Conservation (phyloP, 2,888 invertebrate species). For the Zele albiditarsus region DNA sequence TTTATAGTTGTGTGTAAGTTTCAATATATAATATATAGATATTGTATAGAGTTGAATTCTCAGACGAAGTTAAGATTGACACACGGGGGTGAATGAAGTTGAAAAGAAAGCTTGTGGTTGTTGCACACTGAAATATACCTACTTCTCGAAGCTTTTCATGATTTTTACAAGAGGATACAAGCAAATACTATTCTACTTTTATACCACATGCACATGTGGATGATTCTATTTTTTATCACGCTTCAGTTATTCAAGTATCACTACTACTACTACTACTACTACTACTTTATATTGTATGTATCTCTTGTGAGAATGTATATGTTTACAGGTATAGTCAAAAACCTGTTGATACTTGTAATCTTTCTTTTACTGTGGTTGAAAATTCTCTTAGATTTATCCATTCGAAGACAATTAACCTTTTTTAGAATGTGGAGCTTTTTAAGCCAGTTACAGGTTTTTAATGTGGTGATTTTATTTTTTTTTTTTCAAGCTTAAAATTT, state of each 20-base stretch:
- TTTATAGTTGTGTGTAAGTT: background rate
- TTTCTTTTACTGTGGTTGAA: too few species aligned
- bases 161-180: conserved; percentile 12
- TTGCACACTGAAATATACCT: background rate
- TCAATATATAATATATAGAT: too few species aligned
- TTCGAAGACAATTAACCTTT: too few species aligned
- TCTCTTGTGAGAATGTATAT: background rate
- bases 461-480: too few species aligned
- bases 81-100: conserved; percentile 12
- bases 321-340: too few species aligned
- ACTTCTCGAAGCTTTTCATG: background rate
- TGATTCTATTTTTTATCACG: conserved; percentile 29
- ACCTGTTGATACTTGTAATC: too few species aligned
- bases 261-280: too few species aligned
- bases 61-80: conserved; percentile 24
- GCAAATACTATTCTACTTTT: conserved; percentile 1
- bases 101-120: background rate
- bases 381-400: too few species aligned
- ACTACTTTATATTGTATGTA: too few species aligned
- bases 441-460: too few species aligned
- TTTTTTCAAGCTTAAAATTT: too few species aligned
- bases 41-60: background rate
- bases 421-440: too few species aligned
- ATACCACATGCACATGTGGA: background rate
- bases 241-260: conserved; percentile 21